Evolutionary conservation across 1,140 invertebrate genomes (phyloP), one percentile per base, ranked within the genome.

Genomic region (Macrobrachium rosenbergii): DNA sequence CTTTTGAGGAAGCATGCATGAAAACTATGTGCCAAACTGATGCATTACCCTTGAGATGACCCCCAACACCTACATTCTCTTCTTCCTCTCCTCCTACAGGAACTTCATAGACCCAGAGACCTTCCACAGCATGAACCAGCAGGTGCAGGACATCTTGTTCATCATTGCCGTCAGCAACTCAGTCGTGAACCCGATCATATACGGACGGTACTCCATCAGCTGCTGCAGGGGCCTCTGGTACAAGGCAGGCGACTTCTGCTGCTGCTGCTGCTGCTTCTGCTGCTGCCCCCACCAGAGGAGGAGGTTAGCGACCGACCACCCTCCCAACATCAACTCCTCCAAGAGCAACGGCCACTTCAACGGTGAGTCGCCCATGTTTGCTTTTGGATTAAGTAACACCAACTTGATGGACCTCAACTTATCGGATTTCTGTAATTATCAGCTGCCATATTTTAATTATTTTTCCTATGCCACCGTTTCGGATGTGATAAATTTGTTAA

Each of bases 111-210:
- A 97, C 92, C 93, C 94, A 77, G 92, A 94, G 8, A 95, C 95
- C 0, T 95, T 96, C 0, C 92, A 92, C 62, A 93, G 95, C 89
- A 93, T 98, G 28, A 96, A 98, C 91, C 94, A 94, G n/a, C 93
- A 95, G 79, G 93, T 99, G 62, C 96, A 98, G 91, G 96, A 95
- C 90, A 95, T 94, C 2, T 93, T 99, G 83, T 98, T 98, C 92
- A 93, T 99, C 59, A 99, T 99, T 91, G 98, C 98, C 2, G 97
- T 97, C 86, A 97, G 97, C 17, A 99, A 99, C 92, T 98, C 96
- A 0, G 97, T 96, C 91, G 96, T 97, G 92, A 97, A 98, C 92
- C 97, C 97, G 1, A 94, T 96, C 43, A 95, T 96, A 19, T 96
- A 96, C 90, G 96, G 96, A 16, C 80, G 89, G 37, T 89, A 89